Percentiles rank a stretch among this genome's conserved stretches.
Evolutionary conservation across 2,888 invertebrate species (phyloP).

Genomic region (Chironomus riparius): DNA sequence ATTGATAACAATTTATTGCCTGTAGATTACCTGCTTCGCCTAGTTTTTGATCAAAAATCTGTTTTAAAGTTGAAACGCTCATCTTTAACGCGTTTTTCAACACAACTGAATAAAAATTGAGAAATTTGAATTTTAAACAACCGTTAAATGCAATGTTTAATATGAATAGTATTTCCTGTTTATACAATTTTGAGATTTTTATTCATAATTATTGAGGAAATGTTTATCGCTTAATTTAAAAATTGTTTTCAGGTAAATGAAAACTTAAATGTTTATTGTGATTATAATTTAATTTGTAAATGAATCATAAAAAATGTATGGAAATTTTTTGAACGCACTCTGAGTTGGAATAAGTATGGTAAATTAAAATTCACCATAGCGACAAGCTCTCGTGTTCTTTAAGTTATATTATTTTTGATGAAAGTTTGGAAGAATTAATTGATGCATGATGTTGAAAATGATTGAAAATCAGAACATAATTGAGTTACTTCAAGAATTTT

Average conservation of each 20-base stretch:
- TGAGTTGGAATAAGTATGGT: background rate
- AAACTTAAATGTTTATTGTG: too few relatives aligned
- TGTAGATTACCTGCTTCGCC: background rate
- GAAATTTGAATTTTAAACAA: background rate
- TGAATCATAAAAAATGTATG: background rate
- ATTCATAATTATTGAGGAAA: background rate
- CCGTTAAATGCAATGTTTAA: background rate
- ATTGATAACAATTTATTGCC: background rate
- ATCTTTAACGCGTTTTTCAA: constrained; percentile 1
- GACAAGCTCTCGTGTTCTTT: background rate
- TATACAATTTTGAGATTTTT: background rate
- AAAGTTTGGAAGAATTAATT: too few relatives aligned
- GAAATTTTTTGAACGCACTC: background rate
- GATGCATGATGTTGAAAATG: too few relatives aligned
- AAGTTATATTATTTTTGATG: background rate
- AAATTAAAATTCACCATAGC: background rate
- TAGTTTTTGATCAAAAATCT: background rate
- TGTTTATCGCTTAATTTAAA: background rate
- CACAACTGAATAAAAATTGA: background rate
- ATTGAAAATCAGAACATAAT: too few relatives aligned
- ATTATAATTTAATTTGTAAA: too few relatives aligned
- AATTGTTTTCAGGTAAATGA: background rate
- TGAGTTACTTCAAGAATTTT: too few relatives aligned
- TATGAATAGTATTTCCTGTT: background rate
- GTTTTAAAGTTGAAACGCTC: constrained; percentile 3